Conservation (phyloP, 2,888 invertebrate genomes). For the Dendrolimus houi region DNA sequence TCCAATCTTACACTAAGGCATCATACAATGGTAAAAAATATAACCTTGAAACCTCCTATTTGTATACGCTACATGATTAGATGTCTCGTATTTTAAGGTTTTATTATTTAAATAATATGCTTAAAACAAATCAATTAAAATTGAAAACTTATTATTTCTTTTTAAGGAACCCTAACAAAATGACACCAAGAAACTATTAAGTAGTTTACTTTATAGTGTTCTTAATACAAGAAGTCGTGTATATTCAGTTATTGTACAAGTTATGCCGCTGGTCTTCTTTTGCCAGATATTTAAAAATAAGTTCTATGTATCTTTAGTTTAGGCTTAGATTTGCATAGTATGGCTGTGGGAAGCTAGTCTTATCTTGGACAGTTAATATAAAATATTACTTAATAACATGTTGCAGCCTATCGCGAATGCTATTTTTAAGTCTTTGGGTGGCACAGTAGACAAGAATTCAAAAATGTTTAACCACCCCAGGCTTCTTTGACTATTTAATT, state of each 20-base stretch:
- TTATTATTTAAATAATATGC: too few relatives aligned
- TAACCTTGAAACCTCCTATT: too few relatives aligned
- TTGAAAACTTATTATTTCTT: too few relatives aligned
- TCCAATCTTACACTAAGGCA: too few relatives aligned
- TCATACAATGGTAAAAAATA: too few relatives aligned
- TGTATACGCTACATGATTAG: too few relatives aligned
- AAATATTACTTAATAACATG: conserved; percentile 26
- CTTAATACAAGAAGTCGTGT: not conserved
- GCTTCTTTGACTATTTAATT: conserved; percentile 12
- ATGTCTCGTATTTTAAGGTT: too few relatives aligned
- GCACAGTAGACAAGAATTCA: conserved; percentile 38
- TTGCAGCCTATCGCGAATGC: conserved; percentile 30
- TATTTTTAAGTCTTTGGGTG: conserved; percentile 47
- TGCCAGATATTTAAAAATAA: not conserved
- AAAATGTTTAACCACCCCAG: conserved; percentile 38
- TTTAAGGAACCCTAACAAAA: not conserved
- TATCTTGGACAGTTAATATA: conserved; percentile 27
- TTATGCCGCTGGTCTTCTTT: not conserved
- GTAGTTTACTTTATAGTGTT: not conserved
- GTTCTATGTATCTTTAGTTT: not conserved
- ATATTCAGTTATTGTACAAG: conserved; percentile 8
- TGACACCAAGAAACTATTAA: not conserved
- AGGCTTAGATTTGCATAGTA: not conserved
- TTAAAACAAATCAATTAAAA: too few relatives aligned
- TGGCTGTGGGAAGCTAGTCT: conserved; percentile 5